Percentiles rank a stretch among this genome's conserved stretches.
Conservation (phyloP, 2,888 invertebrate species). For the Amblyjoppa fuscipennis region DNA sequence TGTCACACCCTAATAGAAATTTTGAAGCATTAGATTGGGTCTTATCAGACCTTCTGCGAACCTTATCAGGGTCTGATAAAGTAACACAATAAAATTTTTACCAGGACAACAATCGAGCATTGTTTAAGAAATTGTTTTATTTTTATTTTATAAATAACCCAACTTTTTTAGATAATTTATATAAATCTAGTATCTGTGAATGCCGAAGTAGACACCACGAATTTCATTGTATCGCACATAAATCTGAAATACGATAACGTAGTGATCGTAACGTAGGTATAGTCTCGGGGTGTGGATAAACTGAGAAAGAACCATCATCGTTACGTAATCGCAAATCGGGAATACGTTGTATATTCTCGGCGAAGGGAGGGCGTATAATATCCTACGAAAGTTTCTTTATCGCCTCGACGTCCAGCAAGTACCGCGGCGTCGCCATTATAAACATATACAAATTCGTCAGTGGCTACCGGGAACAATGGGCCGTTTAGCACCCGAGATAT, state of each 20-base stretch:
- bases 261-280: background rate
- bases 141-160: too few relatives aligned
- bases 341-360: conserved; percentile 23
- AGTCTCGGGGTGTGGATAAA: background rate
- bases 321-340: conserved; percentile 12
- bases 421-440: conserved; percentile 81
- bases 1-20: too few relatives aligned
- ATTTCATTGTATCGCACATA: background rate
- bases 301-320: conserved; percentile 27
- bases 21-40: too few relatives aligned
- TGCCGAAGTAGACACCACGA: background rate
- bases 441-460: conserved; percentile 85
- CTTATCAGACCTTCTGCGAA: too few relatives aligned
- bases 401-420: conserved; percentile 68
- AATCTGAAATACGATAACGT: background rate
- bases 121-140: too few relatives aligned
- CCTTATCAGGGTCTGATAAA: too few relatives aligned
- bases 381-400: conserved; percentile 64
- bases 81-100: too few relatives aligned
- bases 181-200: too few relatives aligned
- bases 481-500: conserved; percentile 84
- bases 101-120: too few relatives aligned
- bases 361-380: conserved; percentile 40
- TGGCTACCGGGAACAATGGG: conserved; percentile 83
- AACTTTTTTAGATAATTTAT: too few relatives aligned